phyloP scores from a whole-genome alignment of 2,797 vertebrate species.

The Parambassis ranga region DNA sequence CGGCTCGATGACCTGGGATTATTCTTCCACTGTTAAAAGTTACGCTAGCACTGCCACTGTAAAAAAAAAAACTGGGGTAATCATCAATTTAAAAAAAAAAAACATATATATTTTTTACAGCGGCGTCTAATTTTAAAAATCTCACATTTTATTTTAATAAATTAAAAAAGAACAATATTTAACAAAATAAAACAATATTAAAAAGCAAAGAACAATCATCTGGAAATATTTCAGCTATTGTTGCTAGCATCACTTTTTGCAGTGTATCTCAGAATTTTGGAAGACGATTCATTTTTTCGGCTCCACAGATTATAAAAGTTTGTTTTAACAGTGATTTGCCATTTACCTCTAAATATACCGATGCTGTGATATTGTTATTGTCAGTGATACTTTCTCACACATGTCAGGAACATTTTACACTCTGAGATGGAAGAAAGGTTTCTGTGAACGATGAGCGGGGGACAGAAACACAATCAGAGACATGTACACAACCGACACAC shows the following conservation, averaged over 20 bases:
- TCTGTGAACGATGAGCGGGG: no score
- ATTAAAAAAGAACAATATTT: no score
- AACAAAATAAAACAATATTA: no score
- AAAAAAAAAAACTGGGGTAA: no score
- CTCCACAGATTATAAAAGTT: background rate
- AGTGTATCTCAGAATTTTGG: slow-evolving; percentile 35
- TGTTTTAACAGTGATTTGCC: slow-evolving; percentile 50
- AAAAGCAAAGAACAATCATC: background rate
- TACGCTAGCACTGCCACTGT: slow-evolving; percentile 23
- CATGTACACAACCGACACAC: no score
- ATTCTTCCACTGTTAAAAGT: slow-evolving; percentile 14
- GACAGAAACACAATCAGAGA: no score
- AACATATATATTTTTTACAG: no score
- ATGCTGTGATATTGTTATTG: background rate
- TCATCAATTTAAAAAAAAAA: no score
- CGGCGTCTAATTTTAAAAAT: no score
- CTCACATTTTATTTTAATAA: no score
- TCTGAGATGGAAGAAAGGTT: slow-evolving; percentile 15
- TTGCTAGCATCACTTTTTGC: slow-evolving; percentile 25
- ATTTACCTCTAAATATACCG: slow-evolving; percentile 7
- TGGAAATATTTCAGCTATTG: background rate
- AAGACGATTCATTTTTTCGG: slow-evolving; percentile 47
- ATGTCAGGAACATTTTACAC: background rate
- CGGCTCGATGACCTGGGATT: background rate
- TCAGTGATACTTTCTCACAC: background rate